These are phyloP conservation scores for Spheniscus humboldti DNA, from an alignment of 2,797 vertebrate genomes.

Conservation along the genomic window DNA sequence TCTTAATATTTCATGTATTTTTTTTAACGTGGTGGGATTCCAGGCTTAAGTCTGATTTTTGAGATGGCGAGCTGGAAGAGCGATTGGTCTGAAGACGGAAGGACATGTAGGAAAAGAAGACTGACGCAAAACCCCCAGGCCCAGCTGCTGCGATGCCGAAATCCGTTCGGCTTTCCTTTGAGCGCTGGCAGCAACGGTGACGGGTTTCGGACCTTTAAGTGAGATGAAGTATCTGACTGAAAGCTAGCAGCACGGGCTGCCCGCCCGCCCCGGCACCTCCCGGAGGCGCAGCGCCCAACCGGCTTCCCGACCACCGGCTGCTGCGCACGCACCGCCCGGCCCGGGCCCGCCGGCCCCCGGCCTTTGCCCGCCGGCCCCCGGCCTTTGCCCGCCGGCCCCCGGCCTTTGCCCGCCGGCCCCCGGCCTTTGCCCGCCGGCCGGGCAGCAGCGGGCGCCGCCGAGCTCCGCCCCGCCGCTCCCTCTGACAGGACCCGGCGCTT, in stretches of 20 bases:
- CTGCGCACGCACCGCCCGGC: too few relatives aligned
- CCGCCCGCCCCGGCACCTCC: neutral
- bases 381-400: neutral
- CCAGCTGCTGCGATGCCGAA: neutral
- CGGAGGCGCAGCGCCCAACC: neutral
- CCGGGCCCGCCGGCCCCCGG: neutral
- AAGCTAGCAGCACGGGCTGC: neutral
- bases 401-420: too few relatives aligned
- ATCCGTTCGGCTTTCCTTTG: too few relatives aligned
- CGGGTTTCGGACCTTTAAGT: accelerated
- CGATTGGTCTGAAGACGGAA: neutral
- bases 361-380: neutral
- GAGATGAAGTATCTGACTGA: accelerated
- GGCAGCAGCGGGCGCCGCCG: neutral
- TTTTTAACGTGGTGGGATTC: neutral
- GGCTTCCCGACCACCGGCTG: neutral
- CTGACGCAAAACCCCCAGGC: neutral
- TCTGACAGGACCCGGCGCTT: neutral
- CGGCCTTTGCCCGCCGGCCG: too few relatives aligned
- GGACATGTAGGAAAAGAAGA: accelerated
- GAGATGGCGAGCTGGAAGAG: neutral
- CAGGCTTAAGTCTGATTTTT: neutral
- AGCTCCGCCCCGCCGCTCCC: neutral
- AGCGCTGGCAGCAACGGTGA: accelerated
- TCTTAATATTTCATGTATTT: neutral